These are phyloP conservation scores for Acrocephalus scirpaceus DNA, from an alignment of 2,797 vertebrate species.

Conservation along the genomic window DNA sequence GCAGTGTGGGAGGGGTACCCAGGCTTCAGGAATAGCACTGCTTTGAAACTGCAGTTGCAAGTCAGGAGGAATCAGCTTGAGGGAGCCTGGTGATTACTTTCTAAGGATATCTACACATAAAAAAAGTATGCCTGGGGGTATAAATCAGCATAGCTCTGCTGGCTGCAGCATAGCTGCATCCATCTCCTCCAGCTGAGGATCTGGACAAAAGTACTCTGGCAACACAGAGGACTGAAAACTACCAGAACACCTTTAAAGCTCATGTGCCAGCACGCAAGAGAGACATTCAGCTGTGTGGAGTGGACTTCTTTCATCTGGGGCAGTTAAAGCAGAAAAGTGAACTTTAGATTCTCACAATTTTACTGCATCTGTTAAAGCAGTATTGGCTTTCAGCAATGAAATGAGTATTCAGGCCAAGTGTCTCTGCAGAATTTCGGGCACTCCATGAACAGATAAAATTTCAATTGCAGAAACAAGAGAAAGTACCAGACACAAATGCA, in stretches of 20 bases:
- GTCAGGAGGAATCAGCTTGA: constrained; percentile 49
- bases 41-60: constrained; percentile 6
- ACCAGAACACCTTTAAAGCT: constrained; percentile 63
- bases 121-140: neutral
- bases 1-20: neutral
- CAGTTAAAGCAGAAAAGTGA: constrained; percentile 46
- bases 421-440: constrained; percentile 63
- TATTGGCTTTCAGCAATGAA: constrained; percentile 61
- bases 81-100: constrained; percentile 56
- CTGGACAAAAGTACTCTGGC: constrained; percentile 3
- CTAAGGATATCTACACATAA: neutral
- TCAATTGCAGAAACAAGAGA: constrained; percentile 62
- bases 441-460: constrained; percentile 50
- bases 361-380: constrained; percentile 66
- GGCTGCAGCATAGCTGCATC: constrained; percentile 9
- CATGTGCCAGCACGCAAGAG: neutral
- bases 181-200: constrained; percentile 20
- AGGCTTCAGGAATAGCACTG: neutral
- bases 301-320: constrained; percentile 47
- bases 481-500: constrained; percentile 49
- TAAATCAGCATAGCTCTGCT: constrained; percentile 42
- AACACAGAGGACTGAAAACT: constrained; percentile 30
- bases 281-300: neutral
- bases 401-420: constrained; percentile 56
- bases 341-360: constrained; percentile 58